phyloP scores from a whole-genome alignment of 2,888 invertebrate species.

The Sepiola atlantica region DNA sequence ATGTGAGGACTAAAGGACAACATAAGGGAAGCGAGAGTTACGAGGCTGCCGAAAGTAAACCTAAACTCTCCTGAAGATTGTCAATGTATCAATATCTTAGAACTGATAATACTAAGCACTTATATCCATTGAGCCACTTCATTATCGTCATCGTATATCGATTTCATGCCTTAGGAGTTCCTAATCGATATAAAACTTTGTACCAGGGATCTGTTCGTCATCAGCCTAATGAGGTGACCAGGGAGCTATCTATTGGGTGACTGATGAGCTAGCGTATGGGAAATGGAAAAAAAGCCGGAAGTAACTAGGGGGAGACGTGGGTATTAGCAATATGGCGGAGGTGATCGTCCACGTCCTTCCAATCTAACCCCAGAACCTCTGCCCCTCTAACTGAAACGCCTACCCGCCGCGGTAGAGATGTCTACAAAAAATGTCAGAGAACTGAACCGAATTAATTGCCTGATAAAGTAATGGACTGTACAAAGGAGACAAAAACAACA shows the following conservation, averaged over 20 bases:
- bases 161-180: background rate
- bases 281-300: constrained; percentile 3
- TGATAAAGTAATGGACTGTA: constrained; percentile 19
- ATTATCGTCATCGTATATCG: background rate
- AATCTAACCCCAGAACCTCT: background rate
- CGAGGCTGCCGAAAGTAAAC: too few species aligned
- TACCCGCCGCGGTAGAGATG: background rate
- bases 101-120: too few species aligned
- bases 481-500: constrained; percentile 19
- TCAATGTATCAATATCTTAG: too few species aligned
- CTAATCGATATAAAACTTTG: background rate
- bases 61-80: too few species aligned
- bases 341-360: background rate
- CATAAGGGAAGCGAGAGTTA: too few species aligned
- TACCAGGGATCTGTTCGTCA: background rate
- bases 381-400: background rate
- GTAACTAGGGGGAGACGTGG: background rate
- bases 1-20: too few species aligned
- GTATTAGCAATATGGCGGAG: background rate
- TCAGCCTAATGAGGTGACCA: background rate
- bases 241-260: background rate
- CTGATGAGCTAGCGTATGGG: background rate
- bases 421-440: constrained; percentile 13
- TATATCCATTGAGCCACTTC: too few species aligned
- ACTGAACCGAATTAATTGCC: constrained; percentile 32